Base-by-base conservation (phyloP, 2,888 invertebrate species). In the Agrenia bidenticulata region DNA sequence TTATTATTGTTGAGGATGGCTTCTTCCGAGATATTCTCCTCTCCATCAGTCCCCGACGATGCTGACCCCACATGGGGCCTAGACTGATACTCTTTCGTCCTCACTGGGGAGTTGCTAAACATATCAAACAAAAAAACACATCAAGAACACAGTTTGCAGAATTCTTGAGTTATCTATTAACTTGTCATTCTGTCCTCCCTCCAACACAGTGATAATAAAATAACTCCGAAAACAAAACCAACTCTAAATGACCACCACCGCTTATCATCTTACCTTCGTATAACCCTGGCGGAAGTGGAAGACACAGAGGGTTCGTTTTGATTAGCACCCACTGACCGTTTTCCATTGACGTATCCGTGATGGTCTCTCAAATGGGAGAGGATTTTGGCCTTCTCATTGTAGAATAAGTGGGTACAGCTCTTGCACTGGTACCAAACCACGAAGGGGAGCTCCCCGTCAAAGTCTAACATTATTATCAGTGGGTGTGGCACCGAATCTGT, bases 371-470 rank as follows among this genome's bases (percentile, higher is more conserved):
- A 50, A 49, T 68, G 68, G 4, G 15, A 27, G 19, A 68, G 27
- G 41, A 68, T 65, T 42, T 68, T 68, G 23, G 59, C 68, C 9
- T 65, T 56, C n/a, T 63, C 64, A 55, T 68, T 60, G 13, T 62
- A 55, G n/a, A 62, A 63, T 15, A 65, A 45, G 23, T 63, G 56
- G 2, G 68, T 68, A 15, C 45, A 45, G 15, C 45, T 45, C 19
- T 45, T 45, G 45, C 45, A 45, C 55, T 55, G 56, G 53, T 65
- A 68, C 65, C 64, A 68, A 21, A 68, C 64, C 27, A 61, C 51
- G 19, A 62, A 67, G n/a, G 67, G 67, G 4, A 67, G 55, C 1
- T 64, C 62, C 13, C 61, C 67, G 21, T 67, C 67, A 37, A 26
- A 13, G 39, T 17, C 39, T n/a, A 37, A 13, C 56, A 41, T 37